phyloP scores from a whole-genome alignment of 2,113 vertebrate species.

The Sialia sialis region DNA sequence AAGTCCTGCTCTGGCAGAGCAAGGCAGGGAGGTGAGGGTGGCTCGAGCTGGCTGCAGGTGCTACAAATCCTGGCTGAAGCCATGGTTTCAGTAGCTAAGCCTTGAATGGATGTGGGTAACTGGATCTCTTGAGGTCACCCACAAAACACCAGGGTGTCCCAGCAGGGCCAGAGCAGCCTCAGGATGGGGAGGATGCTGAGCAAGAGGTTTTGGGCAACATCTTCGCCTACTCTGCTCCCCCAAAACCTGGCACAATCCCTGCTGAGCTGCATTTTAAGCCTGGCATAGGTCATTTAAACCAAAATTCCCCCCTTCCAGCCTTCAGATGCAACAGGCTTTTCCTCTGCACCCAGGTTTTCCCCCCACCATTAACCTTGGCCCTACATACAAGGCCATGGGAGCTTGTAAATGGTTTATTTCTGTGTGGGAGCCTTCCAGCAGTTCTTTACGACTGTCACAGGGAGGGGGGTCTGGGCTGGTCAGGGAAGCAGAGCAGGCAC shows the following conservation, averaged over 20 bases:
- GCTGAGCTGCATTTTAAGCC: neutral
- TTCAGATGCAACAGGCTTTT: neutral
- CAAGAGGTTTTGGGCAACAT: neutral
- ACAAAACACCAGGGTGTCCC: neutral
- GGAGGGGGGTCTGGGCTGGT: neutral
- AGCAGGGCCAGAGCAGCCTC: neutral
- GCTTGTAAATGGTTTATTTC: slow-evolving; percentile 26
- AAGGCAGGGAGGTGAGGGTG: rapidly evolving
- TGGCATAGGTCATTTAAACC: neutral
- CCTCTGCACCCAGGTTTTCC: neutral
- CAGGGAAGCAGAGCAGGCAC: neutral
- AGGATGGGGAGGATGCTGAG: rapidly evolving
- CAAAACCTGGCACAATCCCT: neutral
- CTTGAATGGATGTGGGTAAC: rapidly evolving
- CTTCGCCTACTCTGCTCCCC: rapidly evolving
- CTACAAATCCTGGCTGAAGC: neutral
- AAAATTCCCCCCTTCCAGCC: neutral
- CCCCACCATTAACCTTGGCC: neutral
- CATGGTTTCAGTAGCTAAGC: rapidly evolving
- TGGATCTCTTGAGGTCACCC: neutral
- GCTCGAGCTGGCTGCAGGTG: neutral
- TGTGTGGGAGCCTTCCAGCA: slow-evolving; percentile 14
- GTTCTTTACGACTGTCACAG: neutral
- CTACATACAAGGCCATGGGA: neutral
- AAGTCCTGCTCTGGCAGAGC: neutral